Evolutionary conservation across 1,140 invertebrate genomes (phyloP).

Genomic region (Harpegnathos saltator): DNA sequence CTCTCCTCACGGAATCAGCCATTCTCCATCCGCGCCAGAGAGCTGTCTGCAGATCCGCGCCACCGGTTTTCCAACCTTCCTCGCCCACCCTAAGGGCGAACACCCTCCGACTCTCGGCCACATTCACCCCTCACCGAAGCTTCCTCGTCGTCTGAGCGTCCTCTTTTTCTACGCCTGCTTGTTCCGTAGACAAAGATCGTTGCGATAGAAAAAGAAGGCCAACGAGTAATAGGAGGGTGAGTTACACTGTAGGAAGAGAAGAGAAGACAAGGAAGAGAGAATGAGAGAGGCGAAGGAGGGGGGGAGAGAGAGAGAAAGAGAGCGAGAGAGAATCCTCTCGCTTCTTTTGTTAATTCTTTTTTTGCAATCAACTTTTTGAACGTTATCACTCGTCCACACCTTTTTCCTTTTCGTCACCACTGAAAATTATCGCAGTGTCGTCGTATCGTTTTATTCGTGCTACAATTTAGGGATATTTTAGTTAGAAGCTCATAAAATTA

Average conservation of each 20-base stretch:
- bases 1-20: conserved; percentile 75
- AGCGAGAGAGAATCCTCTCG: conserved; percentile 62
- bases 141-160: conserved; percentile 50
- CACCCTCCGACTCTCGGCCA: conserved; percentile 46
- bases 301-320: conserved; percentile 31
- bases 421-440: conserved; percentile 27
- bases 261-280: conserved; percentile 8
- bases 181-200: conserved; percentile 73
- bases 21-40: conserved; percentile 74
- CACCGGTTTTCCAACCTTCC: conserved; percentile 70
- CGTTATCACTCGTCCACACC: conserved; percentile 51
- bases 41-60: conserved; percentile 78
- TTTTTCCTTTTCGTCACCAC: conserved; percentile 35
- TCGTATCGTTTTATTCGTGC: neutral
- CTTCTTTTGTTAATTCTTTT: conserved; percentile 76
- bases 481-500: conserved; percentile 34
- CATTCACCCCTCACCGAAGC: conserved; percentile 25
- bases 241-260: conserved; percentile 35
- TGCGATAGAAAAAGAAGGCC: conserved; percentile 63
- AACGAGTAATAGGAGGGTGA: conserved; percentile 22
- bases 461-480: conserved; percentile 16
- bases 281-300: too few relatives aligned
- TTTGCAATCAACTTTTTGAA: conserved; percentile 73
- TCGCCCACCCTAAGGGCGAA: conserved; percentile 43
- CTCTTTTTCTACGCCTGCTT: conserved; percentile 63